Evolutionary conservation across 37 sponge, comb jelly and placozoan species (phyloP), one percentile per base, ranked within the genome.

Genomic region (Lycopodina hypogea): DNA sequence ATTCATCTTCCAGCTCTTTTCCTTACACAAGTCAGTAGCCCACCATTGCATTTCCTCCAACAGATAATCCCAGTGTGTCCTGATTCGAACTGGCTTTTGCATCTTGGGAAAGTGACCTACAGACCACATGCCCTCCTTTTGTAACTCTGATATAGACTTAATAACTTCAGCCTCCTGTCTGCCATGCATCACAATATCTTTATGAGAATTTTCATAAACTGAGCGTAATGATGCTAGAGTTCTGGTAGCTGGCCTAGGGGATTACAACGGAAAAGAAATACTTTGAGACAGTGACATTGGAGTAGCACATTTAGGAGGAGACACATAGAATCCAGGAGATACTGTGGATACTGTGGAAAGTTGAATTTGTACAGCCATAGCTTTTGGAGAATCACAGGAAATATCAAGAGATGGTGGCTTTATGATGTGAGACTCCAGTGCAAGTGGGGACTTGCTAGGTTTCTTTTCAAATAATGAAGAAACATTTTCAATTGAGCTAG

Each of bases 41-140:
- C 95, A 77, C 99, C 96, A 98, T 61, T 89, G 85, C 96, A 98
- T 95, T 69, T 98, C 99, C 55, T 98, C 99, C 64, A 98, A 71
- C 28, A 98, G 80, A 64, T 95, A 95, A 61, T 98, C 94, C 95
- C 96, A 95, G 56, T 90, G 94, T 32, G 82, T 81, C 82, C 93
- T 95, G 23, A 38, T 42, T 65, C 88, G 68, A 4, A 75, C 42
- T 18, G 96, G 94, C 68, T 95, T 94, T 35, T 84, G 81, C 35
- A 95, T 96, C 79, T 91, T 95, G 4, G 99, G 99, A 55, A 98
- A 80, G 8, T 96, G 81, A 45, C 90, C 89, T 30, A 92, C 78
- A 33, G 96, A 90, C 99, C 99, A 98, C 57, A 98, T 51, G 1
- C 99, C 99, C 60, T 93, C 90, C 77, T 87, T 88, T 18, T 87